phyloP scores from a whole-genome alignment of 2,113 vertebrate species.

The Malaclemys terrapin region DNA sequence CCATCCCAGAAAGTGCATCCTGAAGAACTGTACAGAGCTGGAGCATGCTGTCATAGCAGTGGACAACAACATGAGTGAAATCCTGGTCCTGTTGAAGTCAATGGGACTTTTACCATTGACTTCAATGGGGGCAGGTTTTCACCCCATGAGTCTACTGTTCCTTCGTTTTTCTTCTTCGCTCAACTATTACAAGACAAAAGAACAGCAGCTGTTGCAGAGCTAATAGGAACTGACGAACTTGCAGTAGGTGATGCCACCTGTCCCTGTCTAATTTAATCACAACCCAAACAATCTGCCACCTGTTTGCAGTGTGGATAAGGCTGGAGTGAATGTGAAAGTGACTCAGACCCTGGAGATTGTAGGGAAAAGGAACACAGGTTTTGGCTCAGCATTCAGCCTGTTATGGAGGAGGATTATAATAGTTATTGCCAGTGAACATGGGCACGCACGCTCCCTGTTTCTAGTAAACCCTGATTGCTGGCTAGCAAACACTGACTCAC shows the following conservation, averaged over 20 bases:
- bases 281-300: conserved; percentile 43
- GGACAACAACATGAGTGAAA: not conserved
- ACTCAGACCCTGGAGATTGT: not conserved
- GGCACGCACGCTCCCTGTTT: not conserved
- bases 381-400: not conserved
- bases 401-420: not conserved
- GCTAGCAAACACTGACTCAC: not conserved
- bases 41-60: not conserved
- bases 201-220: conserved; percentile 42
- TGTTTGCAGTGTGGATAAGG: not conserved
- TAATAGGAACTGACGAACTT: conserved; percentile 45
- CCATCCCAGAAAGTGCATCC: not conserved
- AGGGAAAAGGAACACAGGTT: not conserved
- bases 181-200: conserved; percentile 17
- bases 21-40: not conserved
- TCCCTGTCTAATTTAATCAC: conserved; percentile 40
- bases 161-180: not conserved
- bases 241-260: conserved; percentile 58
- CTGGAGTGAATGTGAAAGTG: conserved; percentile 7
- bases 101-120: not conserved
- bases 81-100: not conserved
- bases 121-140: not conserved
- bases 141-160: not conserved
- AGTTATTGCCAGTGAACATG: not conserved
- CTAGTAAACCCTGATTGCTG: not conserved